These are phyloP conservation scores for Sander vitreus DNA, from an alignment of 2,113 vertebrate genomes.

Conservation along the genomic window DNA sequence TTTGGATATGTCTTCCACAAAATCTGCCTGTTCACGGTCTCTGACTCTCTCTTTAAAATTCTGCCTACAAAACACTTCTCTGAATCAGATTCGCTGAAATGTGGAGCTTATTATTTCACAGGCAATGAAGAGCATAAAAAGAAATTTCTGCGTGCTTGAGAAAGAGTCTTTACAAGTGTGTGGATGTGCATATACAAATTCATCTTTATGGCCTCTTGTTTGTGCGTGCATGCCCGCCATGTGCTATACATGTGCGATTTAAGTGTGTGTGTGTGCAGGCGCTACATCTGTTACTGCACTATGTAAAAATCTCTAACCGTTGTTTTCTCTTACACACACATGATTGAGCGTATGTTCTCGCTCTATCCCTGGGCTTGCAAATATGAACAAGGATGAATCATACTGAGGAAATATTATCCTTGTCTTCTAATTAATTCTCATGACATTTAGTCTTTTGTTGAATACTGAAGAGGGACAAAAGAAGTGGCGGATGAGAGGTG, in stretches of 20 bases:
- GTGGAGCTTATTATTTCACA: slow-evolving; percentile 34
- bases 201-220: slow-evolving; percentile 11
- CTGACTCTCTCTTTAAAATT: slow-evolving; percentile 39
- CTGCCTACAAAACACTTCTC: slow-evolving; percentile 25
- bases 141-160: slow-evolving; percentile 14
- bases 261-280: not conserved
- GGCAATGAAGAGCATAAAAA: slow-evolving; percentile 3
- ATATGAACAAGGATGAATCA: not conserved
- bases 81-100: slow-evolving; percentile 23
- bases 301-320: not conserved
- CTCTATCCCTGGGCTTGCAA: not conserved
- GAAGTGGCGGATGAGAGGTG: slow-evolving; percentile 19
- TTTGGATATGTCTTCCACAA: slow-evolving; percentile 7
- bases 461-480: not conserved
- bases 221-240: not conserved
- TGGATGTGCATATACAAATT: not conserved
- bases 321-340: slow-evolving; percentile 11
- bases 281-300: not conserved
- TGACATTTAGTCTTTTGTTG: slow-evolving; percentile 40
- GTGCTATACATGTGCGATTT: not conserved
- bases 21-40: not conserved
- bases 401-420: not conserved
- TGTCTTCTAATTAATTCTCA: slow-evolving; percentile 39
- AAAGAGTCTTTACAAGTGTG: not conserved
- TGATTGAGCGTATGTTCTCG: not conserved